A percentile compares a stretch with the other conserved stretches of the same genome.
Conservation (phyloP, 2,797 vertebrate genomes). For the Pseudomugil gertrudae region DNA sequence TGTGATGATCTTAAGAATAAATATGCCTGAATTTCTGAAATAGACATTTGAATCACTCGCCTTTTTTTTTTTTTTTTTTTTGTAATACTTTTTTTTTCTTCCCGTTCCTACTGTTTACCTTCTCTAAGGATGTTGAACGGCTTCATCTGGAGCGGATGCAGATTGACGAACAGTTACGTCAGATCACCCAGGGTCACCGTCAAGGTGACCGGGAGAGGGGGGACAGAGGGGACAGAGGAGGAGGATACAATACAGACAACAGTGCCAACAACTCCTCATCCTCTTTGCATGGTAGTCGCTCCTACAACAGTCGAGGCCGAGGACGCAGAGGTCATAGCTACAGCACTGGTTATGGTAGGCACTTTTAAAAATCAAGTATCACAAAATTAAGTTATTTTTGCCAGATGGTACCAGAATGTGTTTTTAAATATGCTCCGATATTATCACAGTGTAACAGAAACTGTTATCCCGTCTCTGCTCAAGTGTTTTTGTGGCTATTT, state of each 20-base stretch:
- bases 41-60: background rate
- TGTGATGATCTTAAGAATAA: slow-evolving; percentile 16
- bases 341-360: slow-evolving; percentile 91
- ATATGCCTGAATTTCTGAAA: background rate
- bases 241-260: slow-evolving; percentile 84
- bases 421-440: background rate
- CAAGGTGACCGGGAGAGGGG: slow-evolving; percentile 84
- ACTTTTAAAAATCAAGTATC: background rate
- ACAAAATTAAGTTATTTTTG: background rate
- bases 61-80: background rate
- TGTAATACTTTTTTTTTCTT: background rate
- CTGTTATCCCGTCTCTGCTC: background rate
- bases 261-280: slow-evolving; percentile 78
- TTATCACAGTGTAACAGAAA: background rate
- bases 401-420: background rate
- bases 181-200: slow-evolving; percentile 94
- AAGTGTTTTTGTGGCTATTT: background rate
- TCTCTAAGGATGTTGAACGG: slow-evolving; percentile 92
- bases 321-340: slow-evolving; percentile 92
- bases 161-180: slow-evolving; percentile 95
- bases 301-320: slow-evolving; percentile 92
- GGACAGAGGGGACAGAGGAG: slow-evolving; percentile 73
- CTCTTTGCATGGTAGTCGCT: slow-evolving; percentile 87
- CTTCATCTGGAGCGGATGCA: slow-evolving; percentile 95
- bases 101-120: slow-evolving; percentile 12